These are phyloP conservation scores for Shargacucullia verbasci DNA, from an alignment of 2,888 invertebrate genomes.

Conservation along the genomic window DNA sequence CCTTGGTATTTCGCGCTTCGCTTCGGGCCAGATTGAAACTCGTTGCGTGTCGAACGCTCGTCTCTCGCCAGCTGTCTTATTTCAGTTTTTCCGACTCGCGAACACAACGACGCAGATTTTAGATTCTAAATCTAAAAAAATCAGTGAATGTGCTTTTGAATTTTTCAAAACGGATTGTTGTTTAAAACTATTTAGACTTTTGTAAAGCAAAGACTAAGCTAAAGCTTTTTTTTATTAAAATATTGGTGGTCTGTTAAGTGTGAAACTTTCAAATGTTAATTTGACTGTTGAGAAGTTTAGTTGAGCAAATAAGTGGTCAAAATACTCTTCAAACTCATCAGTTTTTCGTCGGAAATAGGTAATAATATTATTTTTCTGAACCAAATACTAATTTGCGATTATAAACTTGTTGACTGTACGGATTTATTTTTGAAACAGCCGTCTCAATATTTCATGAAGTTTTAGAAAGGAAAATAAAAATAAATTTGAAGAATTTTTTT, in stretches of 20 bases:
- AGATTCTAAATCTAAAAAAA: background rate
- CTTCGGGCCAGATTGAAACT: slow-evolving; percentile 50
- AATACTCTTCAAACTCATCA: background rate
- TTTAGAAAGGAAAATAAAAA: too few species aligned
- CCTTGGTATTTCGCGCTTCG: slow-evolving; percentile 44
- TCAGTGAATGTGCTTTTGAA: slow-evolving; percentile 14
- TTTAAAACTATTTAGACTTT: background rate
- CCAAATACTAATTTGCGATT: background rate
- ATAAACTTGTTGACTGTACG: background rate
- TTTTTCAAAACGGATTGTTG: background rate
- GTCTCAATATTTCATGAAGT: background rate
- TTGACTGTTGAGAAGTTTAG: slow-evolving; percentile 8
- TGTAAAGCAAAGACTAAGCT: background rate
- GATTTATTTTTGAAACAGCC: background rate
- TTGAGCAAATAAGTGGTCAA: background rate
- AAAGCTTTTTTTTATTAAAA: too few species aligned
- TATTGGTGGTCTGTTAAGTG: slow-evolving; percentile 21
- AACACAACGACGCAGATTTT: slow-evolving; percentile 11
- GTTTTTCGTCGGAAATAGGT: slow-evolving; percentile 1
- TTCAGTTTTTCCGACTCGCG: slow-evolving; percentile 16
- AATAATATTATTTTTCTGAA: background rate
- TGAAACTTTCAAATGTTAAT: background rate
- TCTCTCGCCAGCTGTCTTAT: slow-evolving; percentile 40
- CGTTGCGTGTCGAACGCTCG: slow-evolving; percentile 60
- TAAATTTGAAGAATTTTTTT: too few species aligned